Percentiles rank a stretch among this genome's conserved stretches.
Conservation (phyloP, 1,140 invertebrate genomes). For the Tetranychus urticae region DNA sequence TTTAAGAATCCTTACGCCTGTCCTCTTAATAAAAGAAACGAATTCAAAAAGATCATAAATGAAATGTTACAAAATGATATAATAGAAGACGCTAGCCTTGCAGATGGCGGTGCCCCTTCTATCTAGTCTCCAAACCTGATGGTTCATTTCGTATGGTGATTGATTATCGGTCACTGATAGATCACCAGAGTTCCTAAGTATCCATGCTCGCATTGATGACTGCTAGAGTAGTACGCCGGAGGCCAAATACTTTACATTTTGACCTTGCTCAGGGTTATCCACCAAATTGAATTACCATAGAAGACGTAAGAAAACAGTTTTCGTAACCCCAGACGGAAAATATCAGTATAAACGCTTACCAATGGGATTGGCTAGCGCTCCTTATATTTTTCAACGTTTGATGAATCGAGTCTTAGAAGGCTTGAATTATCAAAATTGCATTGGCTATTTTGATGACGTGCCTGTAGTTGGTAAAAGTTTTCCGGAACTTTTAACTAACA, state of each 20-base stretch:
- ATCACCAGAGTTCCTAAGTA: slow-evolving; percentile 13
- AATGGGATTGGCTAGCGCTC: slow-evolving; percentile 12
- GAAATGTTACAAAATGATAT: background rate
- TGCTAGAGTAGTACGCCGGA: background rate
- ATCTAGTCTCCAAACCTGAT: slow-evolving; percentile 15
- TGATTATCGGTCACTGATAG: slow-evolving; percentile 18
- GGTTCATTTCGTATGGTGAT: slow-evolving; percentile 15
- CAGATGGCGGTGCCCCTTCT: slow-evolving; percentile 20
- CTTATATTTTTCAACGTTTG: slow-evolving; percentile 14
- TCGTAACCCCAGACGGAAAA: slow-evolving; percentile 19
- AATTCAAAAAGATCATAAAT: background rate
- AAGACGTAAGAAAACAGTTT: slow-evolving; percentile 23
- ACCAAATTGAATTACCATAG: slow-evolving; percentile 20
- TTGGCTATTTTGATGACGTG: slow-evolving; percentile 15
- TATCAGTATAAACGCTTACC: slow-evolving; percentile 18
- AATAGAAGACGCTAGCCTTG: slow-evolving; percentile 15
- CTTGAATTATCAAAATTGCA: background rate
- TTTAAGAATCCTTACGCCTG: background rate
- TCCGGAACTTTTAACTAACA: slow-evolving; percentile 7
- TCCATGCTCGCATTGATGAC: slow-evolving; percentile 17
- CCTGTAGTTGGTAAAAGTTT: slow-evolving; percentile 11
- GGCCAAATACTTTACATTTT: slow-evolving; percentile 1
- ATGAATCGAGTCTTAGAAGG: slow-evolving; percentile 11
- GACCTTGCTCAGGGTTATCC: slow-evolving; percentile 21
- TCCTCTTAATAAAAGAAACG: background rate